phyloP scores from a whole-genome alignment of 2,797 vertebrate genomes.

The Todus mexicanus region DNA sequence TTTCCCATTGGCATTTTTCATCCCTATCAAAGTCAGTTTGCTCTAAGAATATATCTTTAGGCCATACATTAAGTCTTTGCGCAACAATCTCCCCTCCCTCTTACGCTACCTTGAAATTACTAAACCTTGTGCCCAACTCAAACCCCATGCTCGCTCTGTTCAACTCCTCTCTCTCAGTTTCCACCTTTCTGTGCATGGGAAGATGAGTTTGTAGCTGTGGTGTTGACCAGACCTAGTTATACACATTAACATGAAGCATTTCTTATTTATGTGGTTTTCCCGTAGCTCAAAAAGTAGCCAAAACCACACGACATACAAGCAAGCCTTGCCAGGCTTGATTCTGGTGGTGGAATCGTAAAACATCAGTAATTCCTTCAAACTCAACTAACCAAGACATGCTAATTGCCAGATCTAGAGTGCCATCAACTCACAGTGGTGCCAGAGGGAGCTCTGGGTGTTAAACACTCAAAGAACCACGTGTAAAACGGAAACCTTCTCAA shows the following conservation, averaged over 20 bases:
- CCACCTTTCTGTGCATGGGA: background rate
- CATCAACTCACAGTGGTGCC: background rate
- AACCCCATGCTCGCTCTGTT: background rate
- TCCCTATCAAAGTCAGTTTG: background rate
- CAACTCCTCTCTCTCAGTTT: background rate
- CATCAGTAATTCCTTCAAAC: background rate
- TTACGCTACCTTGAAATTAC: background rate
- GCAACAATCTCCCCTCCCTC: background rate
- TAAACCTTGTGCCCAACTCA: background rate
- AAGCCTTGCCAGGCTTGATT: background rate
- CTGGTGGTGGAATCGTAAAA: background rate
- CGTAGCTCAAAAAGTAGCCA: conserved; percentile 1
- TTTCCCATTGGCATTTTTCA: background rate
- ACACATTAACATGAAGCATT: background rate
- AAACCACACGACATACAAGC: background rate
- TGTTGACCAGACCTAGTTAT: background rate
- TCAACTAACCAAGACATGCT: background rate
- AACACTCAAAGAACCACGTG: background rate
- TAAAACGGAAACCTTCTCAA: background rate
- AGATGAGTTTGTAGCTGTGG: background rate
- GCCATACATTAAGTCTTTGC: background rate
- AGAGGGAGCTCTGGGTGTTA: background rate
- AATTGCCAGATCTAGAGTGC: background rate
- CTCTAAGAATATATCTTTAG: background rate
- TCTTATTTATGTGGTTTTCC: background rate